A percentile compares a stretch with the other conserved stretches of the same genome.
These are phyloP conservation scores for Danio aesculapii DNA, from an alignment of 2,797 vertebrate species.

Conservation along the genomic window DNA sequence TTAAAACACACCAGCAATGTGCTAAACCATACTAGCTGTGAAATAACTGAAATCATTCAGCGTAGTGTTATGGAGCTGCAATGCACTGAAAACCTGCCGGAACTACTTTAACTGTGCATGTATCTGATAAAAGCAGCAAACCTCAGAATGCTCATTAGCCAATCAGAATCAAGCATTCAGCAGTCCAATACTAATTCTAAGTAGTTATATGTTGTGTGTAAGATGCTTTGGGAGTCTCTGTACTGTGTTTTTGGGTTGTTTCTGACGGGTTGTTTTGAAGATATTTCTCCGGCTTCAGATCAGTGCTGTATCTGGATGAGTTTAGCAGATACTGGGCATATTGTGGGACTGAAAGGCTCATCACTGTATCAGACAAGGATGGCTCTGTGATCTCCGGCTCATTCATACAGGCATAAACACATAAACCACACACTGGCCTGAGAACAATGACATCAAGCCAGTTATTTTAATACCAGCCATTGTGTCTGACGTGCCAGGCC, in stretches of 20 bases:
- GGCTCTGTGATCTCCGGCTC: slow-evolving; percentile 60
- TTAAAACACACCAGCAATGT: too few relatives aligned
- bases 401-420: slow-evolving; percentile 62
- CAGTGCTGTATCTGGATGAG: slow-evolving; percentile 5
- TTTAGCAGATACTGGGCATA: slow-evolving; percentile 12
- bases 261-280: background rate
- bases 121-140: too few relatives aligned
- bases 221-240: background rate
- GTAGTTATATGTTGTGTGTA: too few relatives aligned
- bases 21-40: too few relatives aligned
- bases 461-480: slow-evolving; percentile 63
- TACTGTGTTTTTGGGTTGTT: background rate
- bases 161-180: too few relatives aligned
- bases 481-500: slow-evolving; percentile 64
- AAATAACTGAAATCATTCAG: too few relatives aligned
- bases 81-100: too few relatives aligned
- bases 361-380: slow-evolving; percentile 62
- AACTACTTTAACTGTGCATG: too few relatives aligned
- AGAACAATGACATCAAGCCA: slow-evolving; percentile 67
- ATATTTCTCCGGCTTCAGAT: background rate
- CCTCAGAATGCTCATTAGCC: too few relatives aligned
- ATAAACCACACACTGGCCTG: slow-evolving; percentile 57
- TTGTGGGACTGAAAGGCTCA: slow-evolving; percentile 38
- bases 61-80: too few relatives aligned
- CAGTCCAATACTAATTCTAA: too few relatives aligned